A percentile compares a stretch with the other conserved stretches of the same genome.
phyloP scores from a whole-genome alignment of 1,140 invertebrate genomes.

The Procambarus clarkii region DNA sequence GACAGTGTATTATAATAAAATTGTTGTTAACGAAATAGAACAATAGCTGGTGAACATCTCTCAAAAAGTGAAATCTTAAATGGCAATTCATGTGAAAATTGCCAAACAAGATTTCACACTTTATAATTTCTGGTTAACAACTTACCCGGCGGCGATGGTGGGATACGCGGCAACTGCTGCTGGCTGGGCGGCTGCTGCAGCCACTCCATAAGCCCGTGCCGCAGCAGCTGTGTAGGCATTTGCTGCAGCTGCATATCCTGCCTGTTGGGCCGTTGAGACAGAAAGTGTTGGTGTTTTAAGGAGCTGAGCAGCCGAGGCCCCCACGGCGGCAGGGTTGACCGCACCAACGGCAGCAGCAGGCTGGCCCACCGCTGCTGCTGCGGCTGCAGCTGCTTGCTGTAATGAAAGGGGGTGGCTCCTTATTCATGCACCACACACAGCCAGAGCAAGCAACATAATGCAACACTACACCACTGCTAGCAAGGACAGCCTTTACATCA shows the following conservation, averaged over 20 bases:
- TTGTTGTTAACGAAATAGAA: background rate
- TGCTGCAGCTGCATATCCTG: conserved; percentile 81
- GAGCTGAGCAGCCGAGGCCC: conserved; percentile 77
- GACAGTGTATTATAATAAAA: no score
- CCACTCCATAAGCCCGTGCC: conserved; percentile 84
- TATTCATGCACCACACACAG: conserved; percentile 68
- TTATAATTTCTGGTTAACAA: conserved; percentile 5
- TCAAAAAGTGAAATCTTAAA: background rate
- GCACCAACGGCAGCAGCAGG: conserved; percentile 82
- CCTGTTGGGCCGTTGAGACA: conserved; percentile 82
- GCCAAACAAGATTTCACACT: background rate
- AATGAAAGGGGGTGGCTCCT: conserved; percentile 72
- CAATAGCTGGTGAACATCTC: background rate
- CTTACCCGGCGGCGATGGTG: conserved; percentile 83
- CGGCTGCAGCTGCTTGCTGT: conserved; percentile 72
- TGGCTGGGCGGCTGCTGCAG: conserved; percentile 81
- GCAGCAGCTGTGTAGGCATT: conserved; percentile 89
- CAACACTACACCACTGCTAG: conserved; percentile 60
- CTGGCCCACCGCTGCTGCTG: conserved; percentile 75
- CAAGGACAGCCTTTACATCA: conserved; percentile 32
- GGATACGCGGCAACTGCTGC: conserved; percentile 80
- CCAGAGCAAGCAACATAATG: conserved; percentile 67
- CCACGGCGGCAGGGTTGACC: conserved; percentile 81
- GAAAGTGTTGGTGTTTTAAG: conserved; percentile 76
- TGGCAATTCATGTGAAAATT: background rate